phyloP scores from a whole-genome alignment of 2,797 vertebrate genomes.

The Rhinophrynus dorsalis region DNA sequence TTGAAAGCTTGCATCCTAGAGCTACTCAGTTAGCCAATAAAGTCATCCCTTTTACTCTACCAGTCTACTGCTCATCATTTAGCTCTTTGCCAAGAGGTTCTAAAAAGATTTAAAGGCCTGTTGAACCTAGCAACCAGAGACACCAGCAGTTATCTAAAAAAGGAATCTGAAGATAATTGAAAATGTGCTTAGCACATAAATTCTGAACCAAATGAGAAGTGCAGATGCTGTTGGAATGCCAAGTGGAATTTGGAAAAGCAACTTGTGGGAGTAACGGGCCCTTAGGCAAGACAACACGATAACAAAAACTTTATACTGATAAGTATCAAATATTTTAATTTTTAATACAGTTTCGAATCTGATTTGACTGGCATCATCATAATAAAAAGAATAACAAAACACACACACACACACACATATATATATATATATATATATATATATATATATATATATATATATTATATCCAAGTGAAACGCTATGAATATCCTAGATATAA shows the following conservation, averaged over 20 bases:
- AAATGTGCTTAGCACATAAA: conserved; percentile 43
- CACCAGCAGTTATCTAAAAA: conserved; percentile 40
- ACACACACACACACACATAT: too few relatives aligned
- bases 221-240: background rate
- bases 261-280: background rate
- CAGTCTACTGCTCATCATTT: conserved; percentile 7
- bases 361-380: too few relatives aligned
- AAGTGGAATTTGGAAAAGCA: background rate
- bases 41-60: too few relatives aligned
- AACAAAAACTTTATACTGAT: background rate
- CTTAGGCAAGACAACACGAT: too few relatives aligned
- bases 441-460: too few relatives aligned
- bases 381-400: too few relatives aligned
- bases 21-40: too few relatives aligned
- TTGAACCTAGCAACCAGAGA: conserved; percentile 22
- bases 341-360: too few relatives aligned
- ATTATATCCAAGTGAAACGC: background rate
- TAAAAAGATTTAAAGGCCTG: conserved; percentile 47
- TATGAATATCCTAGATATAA: conserved; percentile 1
- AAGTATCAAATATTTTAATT: background rate
- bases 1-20: too few relatives aligned
- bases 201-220: conserved; percentile 25
- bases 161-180: conserved; percentile 43
- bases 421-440: too few relatives aligned
- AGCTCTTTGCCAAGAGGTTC: conserved; percentile 18